These are phyloP conservation scores for Eurosta solidaginis DNA, from an alignment of 1,140 invertebrate species.

Conservation along the genomic window DNA sequence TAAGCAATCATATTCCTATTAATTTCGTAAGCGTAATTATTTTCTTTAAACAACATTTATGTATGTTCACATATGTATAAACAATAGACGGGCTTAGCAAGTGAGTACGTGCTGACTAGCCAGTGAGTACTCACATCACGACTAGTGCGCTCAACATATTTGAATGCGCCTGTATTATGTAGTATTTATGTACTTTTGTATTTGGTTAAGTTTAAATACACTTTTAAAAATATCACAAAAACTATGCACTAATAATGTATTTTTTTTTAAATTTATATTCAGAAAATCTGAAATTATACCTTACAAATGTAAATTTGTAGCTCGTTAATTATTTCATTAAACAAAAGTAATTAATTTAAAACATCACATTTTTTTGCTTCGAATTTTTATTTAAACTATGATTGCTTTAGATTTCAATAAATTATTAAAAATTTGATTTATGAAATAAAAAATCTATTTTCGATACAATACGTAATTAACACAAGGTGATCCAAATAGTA, in stretches of 20 bases:
- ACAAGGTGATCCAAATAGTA: too few species aligned
- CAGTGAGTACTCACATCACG: too few species aligned
- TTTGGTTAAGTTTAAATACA: constrained; percentile 16
- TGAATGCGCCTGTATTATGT: too few species aligned
- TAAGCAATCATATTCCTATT: constrained; percentile 17
- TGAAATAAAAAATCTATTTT: not conserved
- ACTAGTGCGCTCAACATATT: too few species aligned
- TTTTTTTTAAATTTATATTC: not conserved
- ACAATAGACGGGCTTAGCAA: too few species aligned
- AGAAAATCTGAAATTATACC: constrained; percentile 1
- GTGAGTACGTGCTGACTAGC: too few species aligned
- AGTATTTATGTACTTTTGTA: not conserved
- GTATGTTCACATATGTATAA: too few species aligned
- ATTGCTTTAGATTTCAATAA: not conserved
- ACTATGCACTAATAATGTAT: not conserved
- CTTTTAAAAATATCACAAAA: constrained; percentile 9
- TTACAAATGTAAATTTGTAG: constrained; percentile 12
- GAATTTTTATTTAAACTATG: not conserved
- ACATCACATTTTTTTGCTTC: not conserved
- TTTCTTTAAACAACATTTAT: not conserved
- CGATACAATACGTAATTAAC: not conserved
- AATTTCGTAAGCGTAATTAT: not conserved
- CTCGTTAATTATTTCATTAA: not conserved
- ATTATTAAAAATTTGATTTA: not conserved
- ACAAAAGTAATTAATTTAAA: not conserved